Evolutionary conservation across 1,140 invertebrate genomes (phyloP).

Genomic region (Chrysomallon squamiferum): DNA sequence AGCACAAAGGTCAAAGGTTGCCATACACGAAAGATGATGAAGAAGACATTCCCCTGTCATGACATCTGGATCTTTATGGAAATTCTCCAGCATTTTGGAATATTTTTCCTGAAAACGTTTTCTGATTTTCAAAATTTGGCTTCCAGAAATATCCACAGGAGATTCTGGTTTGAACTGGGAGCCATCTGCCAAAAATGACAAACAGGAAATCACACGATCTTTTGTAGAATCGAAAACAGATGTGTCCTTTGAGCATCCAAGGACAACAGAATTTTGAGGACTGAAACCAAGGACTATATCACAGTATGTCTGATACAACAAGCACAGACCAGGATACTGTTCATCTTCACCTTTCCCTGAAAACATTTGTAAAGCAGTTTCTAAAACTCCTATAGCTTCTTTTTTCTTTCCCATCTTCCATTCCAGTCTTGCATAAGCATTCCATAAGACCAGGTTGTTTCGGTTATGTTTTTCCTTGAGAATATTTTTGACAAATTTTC

Average conservation of each 20-base stretch:
- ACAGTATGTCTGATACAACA: constrained; percentile 41
- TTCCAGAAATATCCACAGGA: not conserved
- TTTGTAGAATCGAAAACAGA: constrained; percentile 5
- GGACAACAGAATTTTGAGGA: constrained; percentile 13
- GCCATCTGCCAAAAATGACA: constrained; percentile 24
- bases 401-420: constrained; percentile 43
- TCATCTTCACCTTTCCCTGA: constrained; percentile 10
- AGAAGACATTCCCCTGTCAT: not conserved
- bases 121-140: constrained; percentile 8
- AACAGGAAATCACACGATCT: constrained; percentile 11
- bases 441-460: constrained; percentile 63
- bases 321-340: constrained; percentile 26
- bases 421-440: constrained; percentile 59
- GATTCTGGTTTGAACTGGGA: constrained; percentile 27
- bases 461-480: constrained; percentile 61
- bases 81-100: not conserved
- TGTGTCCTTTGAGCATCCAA: not conserved
- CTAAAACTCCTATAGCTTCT: constrained; percentile 57
- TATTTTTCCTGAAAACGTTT: constrained; percentile 5
- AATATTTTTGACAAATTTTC: constrained; percentile 59
- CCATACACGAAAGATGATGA: constrained; percentile 42
- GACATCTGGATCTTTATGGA: not conserved
- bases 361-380: constrained; percentile 55
- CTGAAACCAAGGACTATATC: constrained; percentile 34
- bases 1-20: constrained; percentile 56